phyloP scores from a whole-genome alignment of 2,113 vertebrate genomes.

The Tychaedon coryphoeus region DNA sequence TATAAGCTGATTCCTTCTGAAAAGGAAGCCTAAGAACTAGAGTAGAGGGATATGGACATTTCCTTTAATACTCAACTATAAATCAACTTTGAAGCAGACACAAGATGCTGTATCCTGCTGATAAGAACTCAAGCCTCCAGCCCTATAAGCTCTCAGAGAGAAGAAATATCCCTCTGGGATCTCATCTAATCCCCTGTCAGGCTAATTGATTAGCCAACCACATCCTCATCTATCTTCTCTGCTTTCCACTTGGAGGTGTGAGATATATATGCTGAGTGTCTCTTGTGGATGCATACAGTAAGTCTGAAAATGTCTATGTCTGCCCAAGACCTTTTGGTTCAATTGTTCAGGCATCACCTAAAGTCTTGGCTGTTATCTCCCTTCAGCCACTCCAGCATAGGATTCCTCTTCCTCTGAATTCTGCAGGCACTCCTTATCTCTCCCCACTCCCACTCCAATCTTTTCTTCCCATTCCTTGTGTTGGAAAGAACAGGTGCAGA shows the following conservation, averaged over 20 bases:
- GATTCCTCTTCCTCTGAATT: background rate
- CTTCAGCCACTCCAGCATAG: background rate
- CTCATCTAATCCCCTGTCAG: background rate
- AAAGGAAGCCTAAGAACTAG: background rate
- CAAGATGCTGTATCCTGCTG: background rate
- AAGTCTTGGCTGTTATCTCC: background rate
- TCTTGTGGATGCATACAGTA: background rate
- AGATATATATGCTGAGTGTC: background rate
- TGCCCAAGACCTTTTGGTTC: background rate
- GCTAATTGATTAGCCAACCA: background rate
- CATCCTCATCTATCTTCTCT: background rate
- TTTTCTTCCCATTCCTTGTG: background rate
- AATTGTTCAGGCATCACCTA: fast-evolving
- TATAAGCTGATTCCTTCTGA: background rate
- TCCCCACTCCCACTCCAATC: background rate
- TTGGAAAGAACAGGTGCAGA: background rate
- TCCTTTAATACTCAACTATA: background rate
- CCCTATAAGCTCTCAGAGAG: background rate
- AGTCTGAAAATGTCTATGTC: background rate
- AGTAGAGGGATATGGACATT: background rate
- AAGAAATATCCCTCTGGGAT: background rate
- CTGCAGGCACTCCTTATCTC: background rate
- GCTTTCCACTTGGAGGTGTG: background rate
- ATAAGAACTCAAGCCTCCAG: background rate
- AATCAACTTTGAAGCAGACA: background rate